Evolutionary conservation across 2,888 invertebrate genomes (phyloP).

Genomic region (Tiphia femorata): DNA sequence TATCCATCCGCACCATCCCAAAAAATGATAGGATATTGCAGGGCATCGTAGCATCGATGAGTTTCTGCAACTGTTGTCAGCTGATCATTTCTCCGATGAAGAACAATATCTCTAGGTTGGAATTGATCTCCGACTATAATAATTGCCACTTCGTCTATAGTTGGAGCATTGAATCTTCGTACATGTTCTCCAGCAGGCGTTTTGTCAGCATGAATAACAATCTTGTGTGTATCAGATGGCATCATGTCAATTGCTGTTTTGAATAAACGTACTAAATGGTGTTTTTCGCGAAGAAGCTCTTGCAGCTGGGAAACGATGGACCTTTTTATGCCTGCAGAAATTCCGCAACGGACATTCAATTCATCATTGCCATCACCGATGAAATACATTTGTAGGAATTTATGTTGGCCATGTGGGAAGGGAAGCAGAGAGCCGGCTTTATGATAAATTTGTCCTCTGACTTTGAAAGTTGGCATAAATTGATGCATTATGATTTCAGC

Average conservation of each 20-base stretch:
- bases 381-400: conserved; percentile 48
- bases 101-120: conserved; percentile 15
- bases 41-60: conserved; percentile 60
- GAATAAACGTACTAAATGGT: conserved; percentile 29
- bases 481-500: conserved; percentile 10
- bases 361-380: conserved; percentile 39
- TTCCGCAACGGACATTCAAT: conserved; percentile 13
- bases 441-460: conserved; percentile 28
- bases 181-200: conserved; percentile 21
- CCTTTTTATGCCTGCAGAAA: conserved; percentile 6
- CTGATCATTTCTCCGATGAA: conserved; percentile 1
- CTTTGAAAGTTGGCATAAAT: not conserved
- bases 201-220: conserved; percentile 27
- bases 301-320: conserved; percentile 21
- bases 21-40: conserved; percentile 63
- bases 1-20: conserved; percentile 52
- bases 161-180: conserved; percentile 40
- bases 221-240: conserved; percentile 46
- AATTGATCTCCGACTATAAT: conserved; percentile 35
- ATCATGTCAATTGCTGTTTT: conserved; percentile 44
- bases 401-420: conserved; percentile 7
- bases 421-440: conserved; percentile 22
- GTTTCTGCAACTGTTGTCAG: conserved; percentile 39
- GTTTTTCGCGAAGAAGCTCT: conserved; percentile 20
- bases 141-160: conserved; percentile 43